Conservation (phyloP, 2,888 invertebrate genomes). For the Flabesymbios commensalis region DNA sequence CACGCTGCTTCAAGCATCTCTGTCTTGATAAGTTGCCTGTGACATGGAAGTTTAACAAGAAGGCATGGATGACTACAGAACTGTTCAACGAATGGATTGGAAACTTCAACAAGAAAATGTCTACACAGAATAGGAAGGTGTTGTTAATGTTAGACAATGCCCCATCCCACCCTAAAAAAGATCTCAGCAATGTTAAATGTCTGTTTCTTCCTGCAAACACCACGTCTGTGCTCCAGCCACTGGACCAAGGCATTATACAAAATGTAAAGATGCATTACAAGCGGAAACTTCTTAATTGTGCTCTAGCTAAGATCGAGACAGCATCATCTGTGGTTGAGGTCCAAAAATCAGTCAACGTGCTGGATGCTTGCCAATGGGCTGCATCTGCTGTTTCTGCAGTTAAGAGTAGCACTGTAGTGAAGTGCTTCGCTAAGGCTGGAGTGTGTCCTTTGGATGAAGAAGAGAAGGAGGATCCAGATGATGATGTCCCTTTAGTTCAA, state of each 20-base stretch:
- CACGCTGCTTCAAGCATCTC: neutral
- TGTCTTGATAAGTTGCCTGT: neutral
- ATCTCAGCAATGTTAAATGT: neutral
- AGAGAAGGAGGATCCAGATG: neutral
- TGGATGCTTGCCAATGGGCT: neutral
- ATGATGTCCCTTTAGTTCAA: neutral
- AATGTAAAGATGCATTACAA: neutral
- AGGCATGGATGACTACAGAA: neutral
- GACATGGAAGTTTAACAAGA: neutral
- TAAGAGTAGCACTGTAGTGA: neutral
- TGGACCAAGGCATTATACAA: neutral
- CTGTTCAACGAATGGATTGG: neutral
- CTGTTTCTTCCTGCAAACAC: conserved; percentile 1
- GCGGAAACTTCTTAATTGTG: neutral
- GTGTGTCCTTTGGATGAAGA: neutral
- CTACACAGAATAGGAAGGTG: neutral
- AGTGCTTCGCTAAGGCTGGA: neutral
- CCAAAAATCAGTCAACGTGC: neutral
- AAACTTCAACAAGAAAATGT: neutral
- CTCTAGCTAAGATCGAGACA: neutral
- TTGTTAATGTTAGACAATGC: neutral
- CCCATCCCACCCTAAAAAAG: neutral
- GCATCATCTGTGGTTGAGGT: neutral
- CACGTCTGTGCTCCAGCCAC: neutral
- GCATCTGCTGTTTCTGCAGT: neutral